Base-by-base conservation (phyloP, 2,888 invertebrate genomes). In the Sicus ferrugineus region DNA sequence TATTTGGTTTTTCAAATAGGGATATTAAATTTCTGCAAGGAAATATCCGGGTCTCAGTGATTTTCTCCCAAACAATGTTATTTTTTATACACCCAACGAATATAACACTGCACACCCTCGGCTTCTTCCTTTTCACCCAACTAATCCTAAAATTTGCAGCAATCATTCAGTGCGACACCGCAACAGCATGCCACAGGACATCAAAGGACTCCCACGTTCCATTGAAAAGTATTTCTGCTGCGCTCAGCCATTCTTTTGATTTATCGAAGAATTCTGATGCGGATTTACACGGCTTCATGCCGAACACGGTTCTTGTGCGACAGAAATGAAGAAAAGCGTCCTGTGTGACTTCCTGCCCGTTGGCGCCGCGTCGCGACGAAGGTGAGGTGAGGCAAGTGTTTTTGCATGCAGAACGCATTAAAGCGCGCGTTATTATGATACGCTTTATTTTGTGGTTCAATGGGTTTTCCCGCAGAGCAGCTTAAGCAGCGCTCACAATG, bases 391-490 rank as follows among this genome's bases (percentile, higher is more conserved):
- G 23, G 54, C 31, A 21, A 34, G 38, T 21, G 42, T 3, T 28
- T 65, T 61, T 61, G 78, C 75, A 76, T 76, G 76, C 78, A 80
- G 79, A 79, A 79, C 81, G 81, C 81, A 81, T 81, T 82, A 82
- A 79, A 79, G 82, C 77, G 76, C 79, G 78, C 80, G 78, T 82
- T 81, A 81, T 82, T 78, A 78, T 81, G 81, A 81, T 82, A 82
- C 75, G 80, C 81, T 82, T 81, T 81, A 82, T 82, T 81, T 78
- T 78, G 79, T 82, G 81, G 81, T 82, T 81, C 81, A 82, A 79
- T 81, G 82, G 76, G 74, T 76, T 65, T 68, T 64, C 16, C 31
- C 23, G 11, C 50, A 23, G 23, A 11, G 64, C 50, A 31, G 58
- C 30, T 11, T 16, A 48, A n/a, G 42, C n/a, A 46, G 26, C 19